A percentile compares a stretch with the other conserved stretches of the same genome.
Conservation (phyloP, 2,888 invertebrate species). For the Cephus nigrinus region DNA sequence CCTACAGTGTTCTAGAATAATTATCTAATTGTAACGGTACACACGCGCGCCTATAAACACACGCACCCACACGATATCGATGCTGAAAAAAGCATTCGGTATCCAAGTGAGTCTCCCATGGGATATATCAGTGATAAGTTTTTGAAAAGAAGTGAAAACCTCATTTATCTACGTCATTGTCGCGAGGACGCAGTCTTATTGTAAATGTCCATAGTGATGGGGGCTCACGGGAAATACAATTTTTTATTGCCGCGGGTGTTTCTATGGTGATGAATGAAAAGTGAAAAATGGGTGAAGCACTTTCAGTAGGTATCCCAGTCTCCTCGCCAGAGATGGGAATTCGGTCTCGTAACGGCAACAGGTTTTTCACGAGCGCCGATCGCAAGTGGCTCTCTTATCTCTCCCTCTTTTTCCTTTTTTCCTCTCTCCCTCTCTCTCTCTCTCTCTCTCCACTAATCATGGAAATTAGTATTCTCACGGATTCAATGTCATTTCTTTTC, state of each 20-base stretch:
- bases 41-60: background rate
- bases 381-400: background rate
- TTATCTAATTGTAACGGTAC: background rate
- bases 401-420: slow-evolving; percentile 2
- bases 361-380: background rate
- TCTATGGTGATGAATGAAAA: background rate
- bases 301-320: background rate
- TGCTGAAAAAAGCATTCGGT: slow-evolving; percentile 3
- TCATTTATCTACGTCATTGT: background rate
- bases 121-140: background rate
- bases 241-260: background rate
- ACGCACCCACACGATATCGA: background rate
- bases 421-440: slow-evolving; percentile 16
- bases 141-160: background rate
- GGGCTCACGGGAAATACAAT: background rate
- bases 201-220: background rate
- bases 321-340: background rate
- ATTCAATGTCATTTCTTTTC: background rate
- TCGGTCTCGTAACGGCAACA: background rate
- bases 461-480: background rate
- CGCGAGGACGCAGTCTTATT: background rate
- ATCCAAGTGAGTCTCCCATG: background rate
- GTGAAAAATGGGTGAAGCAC: background rate
- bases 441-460: slow-evolving; percentile 9
- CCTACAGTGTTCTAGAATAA: background rate